A percentile compares a stretch with the other conserved stretches of the same genome.
phyloP scores from a whole-genome alignment of 2,113 vertebrate genomes.

The Nanorana parkeri region DNA sequence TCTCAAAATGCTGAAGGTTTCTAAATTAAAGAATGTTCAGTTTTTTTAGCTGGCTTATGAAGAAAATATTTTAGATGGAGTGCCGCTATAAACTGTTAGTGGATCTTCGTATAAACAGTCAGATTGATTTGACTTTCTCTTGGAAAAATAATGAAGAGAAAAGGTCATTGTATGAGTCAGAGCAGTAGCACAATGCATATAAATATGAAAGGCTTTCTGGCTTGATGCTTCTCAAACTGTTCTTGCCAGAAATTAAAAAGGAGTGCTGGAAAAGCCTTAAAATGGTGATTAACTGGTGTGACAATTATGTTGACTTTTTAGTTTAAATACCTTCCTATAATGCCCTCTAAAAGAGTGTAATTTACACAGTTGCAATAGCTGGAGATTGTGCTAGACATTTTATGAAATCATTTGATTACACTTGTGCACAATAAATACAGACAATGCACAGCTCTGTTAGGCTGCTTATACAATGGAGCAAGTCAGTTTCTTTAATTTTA shows the following conservation, averaged over 20 bases:
- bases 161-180: constrained; percentile 59
- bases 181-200: constrained; percentile 50
- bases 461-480: background rate
- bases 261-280: constrained; percentile 32
- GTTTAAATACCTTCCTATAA: constrained; percentile 21
- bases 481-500: background rate
- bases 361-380: constrained; percentile 6
- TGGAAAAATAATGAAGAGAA: constrained; percentile 56
- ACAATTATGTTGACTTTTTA: background rate
- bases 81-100: constrained; percentile 8
- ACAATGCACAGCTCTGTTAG: background rate
- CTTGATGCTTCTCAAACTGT: constrained; percentile 37
- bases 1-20: no score
- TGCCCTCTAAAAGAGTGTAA: background rate
- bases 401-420: background rate
- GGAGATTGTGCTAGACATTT: background rate
- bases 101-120: constrained; percentile 44
- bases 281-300: constrained; percentile 33
- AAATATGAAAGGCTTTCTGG: constrained; percentile 50
- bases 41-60: no score
- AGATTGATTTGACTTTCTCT: constrained; percentile 58
- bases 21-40: no score
- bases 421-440: background rate
- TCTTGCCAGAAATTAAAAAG: constrained; percentile 32
- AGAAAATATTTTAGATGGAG: no score